Evolutionary conservation across 2,888 invertebrate species (phyloP).

Genomic region (Pseudococcus longispinus): DNA sequence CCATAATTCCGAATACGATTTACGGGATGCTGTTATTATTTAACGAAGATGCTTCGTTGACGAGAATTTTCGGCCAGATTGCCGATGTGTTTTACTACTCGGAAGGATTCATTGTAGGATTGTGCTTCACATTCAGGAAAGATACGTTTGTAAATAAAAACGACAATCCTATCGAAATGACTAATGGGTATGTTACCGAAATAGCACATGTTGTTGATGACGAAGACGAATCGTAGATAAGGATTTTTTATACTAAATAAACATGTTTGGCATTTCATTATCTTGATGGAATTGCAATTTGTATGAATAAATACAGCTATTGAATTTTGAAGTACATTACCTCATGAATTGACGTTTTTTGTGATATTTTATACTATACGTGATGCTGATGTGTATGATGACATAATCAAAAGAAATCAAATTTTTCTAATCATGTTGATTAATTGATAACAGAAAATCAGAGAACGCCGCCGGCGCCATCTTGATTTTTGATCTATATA

Average conservation of each 20-base stretch:
- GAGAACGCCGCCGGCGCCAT: no score
- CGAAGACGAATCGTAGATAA: background rate
- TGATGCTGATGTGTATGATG: no score
- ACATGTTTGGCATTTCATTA: no score
- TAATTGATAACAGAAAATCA: no score
- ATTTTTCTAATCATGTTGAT: no score
- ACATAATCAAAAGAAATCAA: no score
- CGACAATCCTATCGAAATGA: background rate
- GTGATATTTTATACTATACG: no score
- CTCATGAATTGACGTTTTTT: no score
- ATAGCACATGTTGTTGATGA: background rate
- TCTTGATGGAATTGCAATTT: no score
- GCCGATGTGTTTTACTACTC: background rate
- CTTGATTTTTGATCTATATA: no score
- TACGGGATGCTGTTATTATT: background rate
- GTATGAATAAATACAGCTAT: no score
- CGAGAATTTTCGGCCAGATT: background rate
- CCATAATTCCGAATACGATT: background rate
- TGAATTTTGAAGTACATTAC: no score
- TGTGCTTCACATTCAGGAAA: background rate
- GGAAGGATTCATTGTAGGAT: background rate
- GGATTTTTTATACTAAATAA: background rate
- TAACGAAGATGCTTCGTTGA: background rate
- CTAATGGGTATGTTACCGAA: background rate
- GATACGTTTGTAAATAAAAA: background rate